Base-by-base conservation (phyloP, 2,888 invertebrate genomes). In the Drosophila glabriapex region DNA sequence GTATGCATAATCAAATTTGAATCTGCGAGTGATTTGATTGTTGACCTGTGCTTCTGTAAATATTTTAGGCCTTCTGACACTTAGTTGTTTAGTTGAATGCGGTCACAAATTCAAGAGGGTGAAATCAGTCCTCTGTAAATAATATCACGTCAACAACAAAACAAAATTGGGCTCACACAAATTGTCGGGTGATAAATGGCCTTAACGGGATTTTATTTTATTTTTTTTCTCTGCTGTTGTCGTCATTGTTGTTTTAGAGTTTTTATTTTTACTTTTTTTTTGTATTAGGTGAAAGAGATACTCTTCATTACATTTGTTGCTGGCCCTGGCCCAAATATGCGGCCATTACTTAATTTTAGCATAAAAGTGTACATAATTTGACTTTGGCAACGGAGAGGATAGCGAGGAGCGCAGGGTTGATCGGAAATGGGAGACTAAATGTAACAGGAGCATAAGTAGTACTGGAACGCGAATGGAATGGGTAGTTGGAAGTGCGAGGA, bases 171-270 rank as follows among this genome's bases (percentile, higher is more conserved):
- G 71, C 72, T 63, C 67, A 59, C 66, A 86, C 89, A 89, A 85
- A 85, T 85, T 89, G 75, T 88, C 76, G 83, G 76, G 91, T 93
- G 93, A 93, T 93, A 92, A 93, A 93, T 93, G 91, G 92, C 90
- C 93, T 93, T 92, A 93, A 92, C 93, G 91, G 92, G 93, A 93
- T 93, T 93, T 92, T 91, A 89, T 90, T 92, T 91, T 65, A 78
- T 80, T 78, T 67, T 91, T 69, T 80, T 80, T 76, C 63, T 63
- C 56, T 46, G 54, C 49, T 66, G 49, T 49, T 55, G 68, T 50
- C 73, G 65, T 60, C 54, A 67, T 59, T 63, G 58, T 55, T 59
- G 53, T 74, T 75, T 80, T 78, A 29, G 29, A 29, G 29, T 68
- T 63, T 60, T 39, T 58, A 62, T 46, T 55, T 90, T 92, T 67